Percentiles rank a stretch among this genome's conserved stretches.
These are phyloP conservation scores for Sardina pilchardus DNA, from an alignment of 2,113 vertebrate species.

Conservation along the genomic window DNA sequence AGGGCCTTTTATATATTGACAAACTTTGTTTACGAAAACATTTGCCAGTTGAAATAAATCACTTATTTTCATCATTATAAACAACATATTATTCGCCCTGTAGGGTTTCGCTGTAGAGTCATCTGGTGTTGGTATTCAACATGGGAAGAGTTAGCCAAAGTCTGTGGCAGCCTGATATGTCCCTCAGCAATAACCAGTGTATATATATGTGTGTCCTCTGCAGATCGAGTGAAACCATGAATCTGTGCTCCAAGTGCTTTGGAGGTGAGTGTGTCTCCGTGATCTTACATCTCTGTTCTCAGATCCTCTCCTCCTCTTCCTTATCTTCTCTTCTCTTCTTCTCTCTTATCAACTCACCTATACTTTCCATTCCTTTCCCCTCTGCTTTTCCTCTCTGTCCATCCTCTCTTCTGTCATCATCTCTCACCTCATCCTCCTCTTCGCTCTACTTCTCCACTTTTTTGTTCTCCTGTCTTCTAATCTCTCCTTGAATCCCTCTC, in stretches of 20 bases:
- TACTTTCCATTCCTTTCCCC: conserved; percentile 74
- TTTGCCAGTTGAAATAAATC: too few relatives aligned
- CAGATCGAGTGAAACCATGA: conserved; percentile 9
- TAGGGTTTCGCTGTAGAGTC: too few relatives aligned
- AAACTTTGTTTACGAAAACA: too few relatives aligned
- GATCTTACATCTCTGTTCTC: conserved; percentile 72
- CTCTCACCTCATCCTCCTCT: too few relatives aligned
- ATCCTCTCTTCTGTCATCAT: not conserved
- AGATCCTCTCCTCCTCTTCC: conserved; percentile 65
- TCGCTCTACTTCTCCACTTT: not conserved
- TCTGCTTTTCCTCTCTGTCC: not conserved
- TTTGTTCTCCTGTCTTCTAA: not conserved
- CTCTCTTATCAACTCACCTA: conserved; percentile 71
- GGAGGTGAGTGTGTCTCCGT: not conserved
- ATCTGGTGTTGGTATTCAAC: too few relatives aligned
- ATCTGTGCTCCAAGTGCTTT: not conserved
- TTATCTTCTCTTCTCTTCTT: not conserved
- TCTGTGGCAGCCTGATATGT: too few relatives aligned
- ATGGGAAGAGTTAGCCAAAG: too few relatives aligned
- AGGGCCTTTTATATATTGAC: too few relatives aligned
- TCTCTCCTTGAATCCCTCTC: not conserved
- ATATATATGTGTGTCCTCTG: not conserved
- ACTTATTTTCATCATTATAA: too few relatives aligned
- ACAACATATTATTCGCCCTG: too few relatives aligned
- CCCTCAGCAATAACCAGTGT: not conserved